Conservation (phyloP, 2,797 vertebrate species). For the Melanotaenia parkinsoni region DNA sequence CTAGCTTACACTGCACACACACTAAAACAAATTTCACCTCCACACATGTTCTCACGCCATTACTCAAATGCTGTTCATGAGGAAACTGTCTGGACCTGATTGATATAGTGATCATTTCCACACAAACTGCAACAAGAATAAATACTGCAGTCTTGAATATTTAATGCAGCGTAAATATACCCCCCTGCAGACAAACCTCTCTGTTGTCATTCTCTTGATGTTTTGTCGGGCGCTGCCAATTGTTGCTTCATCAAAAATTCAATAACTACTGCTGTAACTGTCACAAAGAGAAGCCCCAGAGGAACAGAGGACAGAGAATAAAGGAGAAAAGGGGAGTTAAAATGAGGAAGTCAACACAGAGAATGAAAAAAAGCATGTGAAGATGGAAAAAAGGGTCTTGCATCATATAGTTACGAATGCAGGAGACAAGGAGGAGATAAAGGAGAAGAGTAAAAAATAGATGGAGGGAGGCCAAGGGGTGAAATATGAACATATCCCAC, state of each 20-base stretch:
- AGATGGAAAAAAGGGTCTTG: not conserved
- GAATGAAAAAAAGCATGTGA: not conserved
- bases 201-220: slow-evolving; percentile 26
- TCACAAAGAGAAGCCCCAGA: slow-evolving; percentile 1
- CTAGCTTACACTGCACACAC: not conserved
- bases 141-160: slow-evolving; percentile 56
- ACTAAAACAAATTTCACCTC: slow-evolving; percentile 8
- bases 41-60: slow-evolving; percentile 11
- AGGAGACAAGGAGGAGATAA: not conserved
- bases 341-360: not conserved
- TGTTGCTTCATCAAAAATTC: slow-evolving; percentile 69
- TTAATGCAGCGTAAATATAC: slow-evolving; percentile 57
- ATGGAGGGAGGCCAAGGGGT: not conserved
- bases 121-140: slow-evolving; percentile 23
- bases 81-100: slow-evolving; percentile 4
- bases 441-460: not conserved
- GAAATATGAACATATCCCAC: not conserved
- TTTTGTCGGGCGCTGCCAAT: slow-evolving; percentile 22
- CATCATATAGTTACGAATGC: not conserved
- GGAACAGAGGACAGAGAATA: slow-evolving; percentile 12
- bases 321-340: not conserved
- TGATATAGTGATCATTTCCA: slow-evolving; percentile 20
- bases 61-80: slow-evolving; percentile 1
- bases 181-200: slow-evolving; percentile 50
- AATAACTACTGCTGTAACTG: slow-evolving; percentile 40